Conservation (phyloP, 2,797 vertebrate species). For the Carapus acus region DNA sequence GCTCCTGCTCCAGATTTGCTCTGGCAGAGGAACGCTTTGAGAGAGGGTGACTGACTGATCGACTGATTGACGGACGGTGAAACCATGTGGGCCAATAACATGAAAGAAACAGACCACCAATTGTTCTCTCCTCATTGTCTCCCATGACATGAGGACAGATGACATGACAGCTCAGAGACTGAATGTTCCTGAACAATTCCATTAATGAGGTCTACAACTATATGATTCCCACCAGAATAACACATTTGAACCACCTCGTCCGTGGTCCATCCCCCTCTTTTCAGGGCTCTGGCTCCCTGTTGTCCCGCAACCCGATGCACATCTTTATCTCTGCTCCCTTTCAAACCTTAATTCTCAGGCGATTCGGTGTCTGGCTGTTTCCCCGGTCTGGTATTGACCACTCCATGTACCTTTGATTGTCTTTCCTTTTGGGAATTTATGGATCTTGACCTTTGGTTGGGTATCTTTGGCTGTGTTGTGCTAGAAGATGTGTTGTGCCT, state of each 20-base stretch:
- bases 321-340: conserved; percentile 5
- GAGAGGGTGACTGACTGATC: neutral
- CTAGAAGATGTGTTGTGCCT: neutral
- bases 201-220: conserved; percentile 56
- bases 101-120: too few relatives aligned
- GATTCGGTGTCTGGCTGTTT: conserved; percentile 19
- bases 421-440: neutral
- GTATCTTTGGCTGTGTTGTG: neutral
- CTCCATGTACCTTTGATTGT: neutral
- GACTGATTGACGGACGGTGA: conserved; percentile 23
- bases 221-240: conserved; percentile 41
- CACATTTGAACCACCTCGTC: conserved; percentile 26
- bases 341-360: conserved; percentile 5
- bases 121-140: conserved; percentile 8
- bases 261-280: conserved; percentile 4
- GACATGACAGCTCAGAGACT: conserved; percentile 40
- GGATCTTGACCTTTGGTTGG: neutral
- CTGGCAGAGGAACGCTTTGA: neutral
- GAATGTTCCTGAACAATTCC: conserved; percentile 49
- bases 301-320: conserved; percentile 17
- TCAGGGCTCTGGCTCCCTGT: conserved; percentile 14
- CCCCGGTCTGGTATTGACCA: neutral
- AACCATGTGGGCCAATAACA: conserved; percentile 31
- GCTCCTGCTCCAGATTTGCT: conserved; percentile 22
- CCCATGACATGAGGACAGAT: conserved; percentile 39